Conservation (phyloP, 2,797 vertebrate species). For the Eremophila alpestris region DNA sequence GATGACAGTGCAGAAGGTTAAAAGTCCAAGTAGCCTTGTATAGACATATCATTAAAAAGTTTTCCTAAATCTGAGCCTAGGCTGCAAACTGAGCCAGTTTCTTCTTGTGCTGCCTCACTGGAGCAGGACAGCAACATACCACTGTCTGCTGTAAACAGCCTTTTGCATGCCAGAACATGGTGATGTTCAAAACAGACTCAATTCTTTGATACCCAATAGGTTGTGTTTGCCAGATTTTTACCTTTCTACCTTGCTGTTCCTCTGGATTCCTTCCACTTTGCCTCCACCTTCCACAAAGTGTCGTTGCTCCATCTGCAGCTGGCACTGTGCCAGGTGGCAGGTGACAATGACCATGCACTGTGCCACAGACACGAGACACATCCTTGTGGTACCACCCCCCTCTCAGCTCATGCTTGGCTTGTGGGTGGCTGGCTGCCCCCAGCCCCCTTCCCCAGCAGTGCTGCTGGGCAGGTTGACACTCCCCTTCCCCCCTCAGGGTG, state of each 20-base stretch:
- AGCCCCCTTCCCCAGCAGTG: not conserved
- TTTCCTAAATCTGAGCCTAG: not conserved
- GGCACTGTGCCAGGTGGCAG: not conserved
- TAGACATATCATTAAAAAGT: not conserved
- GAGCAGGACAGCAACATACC: not conserved
- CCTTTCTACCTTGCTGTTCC: not conserved
- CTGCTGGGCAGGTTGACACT: not conserved
- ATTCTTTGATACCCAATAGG: not conserved
- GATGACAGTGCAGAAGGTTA: not conserved
- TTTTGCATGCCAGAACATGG: not conserved
- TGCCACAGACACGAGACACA: accelerated
- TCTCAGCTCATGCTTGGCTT: not conserved
- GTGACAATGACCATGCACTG: not conserved
- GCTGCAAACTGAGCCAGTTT: not conserved
- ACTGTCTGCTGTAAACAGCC: not conserved
- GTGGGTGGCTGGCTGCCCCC: not conserved
- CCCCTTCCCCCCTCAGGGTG: accelerated
- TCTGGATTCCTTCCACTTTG: not conserved
- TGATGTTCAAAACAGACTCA: not conserved
- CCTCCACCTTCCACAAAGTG: not conserved
- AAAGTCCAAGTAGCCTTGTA: not conserved
- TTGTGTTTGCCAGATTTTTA: not conserved
- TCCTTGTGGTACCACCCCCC: not conserved
- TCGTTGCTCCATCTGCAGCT: not conserved
- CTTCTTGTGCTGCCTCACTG: not conserved